Evolutionary conservation across 2,113 vertebrate genomes (phyloP).

Genomic region (Cathartes aura): DNA sequence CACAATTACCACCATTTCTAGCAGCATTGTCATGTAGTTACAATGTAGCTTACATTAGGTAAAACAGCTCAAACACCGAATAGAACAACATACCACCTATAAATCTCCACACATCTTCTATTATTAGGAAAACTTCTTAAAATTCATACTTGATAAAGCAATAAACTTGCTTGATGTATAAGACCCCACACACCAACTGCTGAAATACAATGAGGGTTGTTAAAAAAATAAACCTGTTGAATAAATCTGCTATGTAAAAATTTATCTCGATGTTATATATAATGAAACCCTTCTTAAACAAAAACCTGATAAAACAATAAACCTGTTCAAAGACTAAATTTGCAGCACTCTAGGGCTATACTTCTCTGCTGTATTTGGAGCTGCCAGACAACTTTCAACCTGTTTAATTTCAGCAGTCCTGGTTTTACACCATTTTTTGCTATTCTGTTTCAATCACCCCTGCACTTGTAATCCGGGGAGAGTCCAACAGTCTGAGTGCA

Average conservation of each 20-base stretch:
- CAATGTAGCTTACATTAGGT: slow-evolving; percentile 7
- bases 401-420: slow-evolving; percentile 64
- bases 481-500: neutral
- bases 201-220: slow-evolving; percentile 68
- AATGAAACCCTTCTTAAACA: slow-evolving; percentile 74
- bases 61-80: slow-evolving; percentile 47
- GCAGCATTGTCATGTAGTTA: slow-evolving; percentile 39
- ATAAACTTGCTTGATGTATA: slow-evolving; percentile 75
- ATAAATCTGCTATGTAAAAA: slow-evolving; percentile 75
- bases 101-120: slow-evolving; percentile 60
- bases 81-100: slow-evolving; percentile 35
- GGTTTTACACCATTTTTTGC: neutral
- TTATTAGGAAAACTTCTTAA: slow-evolving; percentile 75
- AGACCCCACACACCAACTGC: slow-evolving; percentile 61
- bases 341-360: slow-evolving; percentile 56
- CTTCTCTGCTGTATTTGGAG: slow-evolving; percentile 66
- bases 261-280: slow-evolving; percentile 68
- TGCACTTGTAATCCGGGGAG: neutral
- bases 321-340: slow-evolving; percentile 73
- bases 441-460: slow-evolving; percentile 15
- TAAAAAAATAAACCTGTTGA: slow-evolving; percentile 75
- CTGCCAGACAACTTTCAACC: slow-evolving; percentile 67
- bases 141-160: slow-evolving; percentile 77
- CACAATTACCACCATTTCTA: slow-evolving; percentile 18
- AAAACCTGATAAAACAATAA: slow-evolving; percentile 75